Conservation (phyloP, 2,888 invertebrate species). For the Cremastobaeus sp. region DNA sequence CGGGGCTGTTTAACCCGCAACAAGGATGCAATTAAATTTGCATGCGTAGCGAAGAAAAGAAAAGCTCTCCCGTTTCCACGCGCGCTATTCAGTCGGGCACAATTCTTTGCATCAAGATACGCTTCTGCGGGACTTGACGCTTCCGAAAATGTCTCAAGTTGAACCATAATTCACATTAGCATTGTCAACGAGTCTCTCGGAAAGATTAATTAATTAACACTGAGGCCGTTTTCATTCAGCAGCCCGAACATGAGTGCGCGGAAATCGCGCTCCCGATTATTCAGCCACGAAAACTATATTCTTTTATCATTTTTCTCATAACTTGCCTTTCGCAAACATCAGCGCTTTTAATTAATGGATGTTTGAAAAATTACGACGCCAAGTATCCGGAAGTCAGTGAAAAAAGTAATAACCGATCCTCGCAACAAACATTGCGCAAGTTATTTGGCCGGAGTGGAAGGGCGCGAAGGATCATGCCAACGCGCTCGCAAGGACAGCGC, state of each 20-base stretch:
- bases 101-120: constrained; percentile 1
- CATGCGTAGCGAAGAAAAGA: not conserved
- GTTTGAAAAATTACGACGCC: not conserved
- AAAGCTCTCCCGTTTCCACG: not conserved
- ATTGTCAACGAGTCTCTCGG: constrained; percentile 33
- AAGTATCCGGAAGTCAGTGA: not conserved
- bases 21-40: constrained; percentile 23
- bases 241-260: too few species aligned
- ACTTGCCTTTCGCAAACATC: too few species aligned
- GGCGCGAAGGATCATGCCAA: constrained; percentile 16
- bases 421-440: constrained; percentile 24
- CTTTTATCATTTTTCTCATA: too few species aligned
- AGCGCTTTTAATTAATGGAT: too few species aligned
- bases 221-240: constrained; percentile 16
- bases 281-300: not conserved
- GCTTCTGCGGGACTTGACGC: constrained; percentile 22
- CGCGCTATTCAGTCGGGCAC: constrained; percentile 4
- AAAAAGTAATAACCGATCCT: constrained; percentile 26
- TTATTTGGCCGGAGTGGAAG: not conserved
- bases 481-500: constrained; percentile 28
- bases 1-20: too few species aligned
- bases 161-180: constrained; percentile 46
- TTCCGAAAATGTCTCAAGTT: constrained; percentile 33
- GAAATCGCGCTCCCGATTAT: not conserved
- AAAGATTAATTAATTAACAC: constrained; percentile 35